Conservation (phyloP, 2,888 invertebrate genomes). For the Koerneria pararmatus region DNA sequence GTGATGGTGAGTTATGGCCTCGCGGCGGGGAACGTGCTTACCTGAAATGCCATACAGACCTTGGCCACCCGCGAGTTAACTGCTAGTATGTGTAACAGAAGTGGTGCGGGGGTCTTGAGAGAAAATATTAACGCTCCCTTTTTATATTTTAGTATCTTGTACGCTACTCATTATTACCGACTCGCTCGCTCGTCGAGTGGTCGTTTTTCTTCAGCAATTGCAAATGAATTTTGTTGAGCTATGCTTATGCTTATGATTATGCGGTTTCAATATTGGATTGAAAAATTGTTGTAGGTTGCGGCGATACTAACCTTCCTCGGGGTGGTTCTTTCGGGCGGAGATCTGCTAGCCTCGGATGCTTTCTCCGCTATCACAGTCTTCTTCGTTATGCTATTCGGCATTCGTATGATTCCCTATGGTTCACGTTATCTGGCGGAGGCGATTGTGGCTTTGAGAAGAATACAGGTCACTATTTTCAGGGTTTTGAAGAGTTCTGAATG, state of each 20-base stretch:
- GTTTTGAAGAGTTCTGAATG: too few relatives aligned
- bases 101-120: neutral
- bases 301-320: slow-evolving; percentile 68
- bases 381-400: slow-evolving; percentile 63
- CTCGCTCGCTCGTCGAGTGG: too few relatives aligned
- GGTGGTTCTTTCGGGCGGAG: slow-evolving; percentile 63
- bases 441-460: slow-evolving; percentile 60
- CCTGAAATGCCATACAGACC: too few relatives aligned
- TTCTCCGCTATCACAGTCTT: slow-evolving; percentile 63
- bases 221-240: too few relatives aligned
- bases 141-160: slow-evolving; percentile 65
- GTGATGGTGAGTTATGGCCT: too few relatives aligned
- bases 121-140: neutral
- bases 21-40: neutral
- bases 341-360: slow-evolving; percentile 68
- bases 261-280: too few relatives aligned
- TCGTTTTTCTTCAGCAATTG: too few relatives aligned
- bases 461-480: too few relatives aligned
- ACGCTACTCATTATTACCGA: too few relatives aligned
- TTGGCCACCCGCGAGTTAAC: too few relatives aligned
- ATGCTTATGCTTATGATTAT: too few relatives aligned
- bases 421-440: slow-evolving; percentile 59
- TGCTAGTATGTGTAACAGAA: neutral
- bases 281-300: too few relatives aligned
- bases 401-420: slow-evolving; percentile 62